Percentiles rank a stretch among this genome's conserved stretches.
phyloP scores from a whole-genome alignment of 30 jellyfish, hydroid and myxozoan species.

The Aurelia aurita complex sp. Pacific region DNA sequence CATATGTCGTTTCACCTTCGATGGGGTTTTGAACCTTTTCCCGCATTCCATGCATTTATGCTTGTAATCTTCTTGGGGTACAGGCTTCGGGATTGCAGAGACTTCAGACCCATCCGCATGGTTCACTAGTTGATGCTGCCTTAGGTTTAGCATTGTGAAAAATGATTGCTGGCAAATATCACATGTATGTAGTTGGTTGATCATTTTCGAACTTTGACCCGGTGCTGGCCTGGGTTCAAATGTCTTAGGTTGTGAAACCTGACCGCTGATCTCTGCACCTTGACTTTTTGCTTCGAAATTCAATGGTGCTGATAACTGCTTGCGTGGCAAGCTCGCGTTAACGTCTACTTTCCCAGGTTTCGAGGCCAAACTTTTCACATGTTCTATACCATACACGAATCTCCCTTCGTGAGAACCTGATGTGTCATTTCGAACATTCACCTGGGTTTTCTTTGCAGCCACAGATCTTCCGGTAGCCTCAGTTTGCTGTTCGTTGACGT shows the following conservation, averaged over 20 bases:
- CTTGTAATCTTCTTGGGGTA: slow-evolving; percentile 15
- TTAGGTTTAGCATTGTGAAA: background rate
- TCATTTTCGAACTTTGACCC: slow-evolving; percentile 9
- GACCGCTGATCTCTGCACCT: too few relatives aligned
- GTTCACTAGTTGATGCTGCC: slow-evolving; percentile 9
- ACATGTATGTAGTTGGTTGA: slow-evolving; percentile 16
- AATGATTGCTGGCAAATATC: slow-evolving; percentile 29
- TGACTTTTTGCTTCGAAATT: too few relatives aligned
- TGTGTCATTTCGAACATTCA: too few relatives aligned
- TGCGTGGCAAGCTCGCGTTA: background rate
- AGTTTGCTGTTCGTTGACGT: background rate
- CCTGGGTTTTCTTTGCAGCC: background rate
- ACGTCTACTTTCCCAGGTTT: background rate
- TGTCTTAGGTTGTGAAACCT: too few relatives aligned
- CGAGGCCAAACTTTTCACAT: background rate
- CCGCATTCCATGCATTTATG: slow-evolving; percentile 51
- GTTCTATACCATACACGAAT: background rate
- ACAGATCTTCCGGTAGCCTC: background rate
- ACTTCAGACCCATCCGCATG: slow-evolving; percentile 5
- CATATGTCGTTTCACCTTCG: slow-evolving; percentile 46
- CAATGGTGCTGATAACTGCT: background rate
- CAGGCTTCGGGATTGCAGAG: background rate
- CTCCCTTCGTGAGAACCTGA: background rate
- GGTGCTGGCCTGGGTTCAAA: background rate
- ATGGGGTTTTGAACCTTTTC: slow-evolving; percentile 58